Evolutionary conservation across 1,140 invertebrate species (phyloP), one percentile per base, ranked within the genome.

Genomic region (Cyrtorhinus lividipennis): DNA sequence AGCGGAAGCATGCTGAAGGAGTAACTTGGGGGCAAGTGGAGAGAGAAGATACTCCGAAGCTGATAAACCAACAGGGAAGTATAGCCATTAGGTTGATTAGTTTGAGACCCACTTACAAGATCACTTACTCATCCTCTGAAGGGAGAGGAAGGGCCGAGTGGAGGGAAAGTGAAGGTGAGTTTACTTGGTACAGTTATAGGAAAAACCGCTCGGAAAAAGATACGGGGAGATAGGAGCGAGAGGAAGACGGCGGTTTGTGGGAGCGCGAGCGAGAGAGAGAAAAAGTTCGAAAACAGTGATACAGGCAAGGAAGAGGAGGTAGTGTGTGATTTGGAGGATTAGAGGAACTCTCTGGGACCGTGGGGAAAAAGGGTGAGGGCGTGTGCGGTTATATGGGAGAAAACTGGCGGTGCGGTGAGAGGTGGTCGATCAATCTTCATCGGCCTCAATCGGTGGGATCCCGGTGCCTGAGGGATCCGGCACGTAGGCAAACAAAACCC

Each of bases 401-500:
- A 12, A 13, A 26, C 8, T 12, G 56, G 56, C 26, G 24, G 22
- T 8, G 24, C 23, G 24, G 58, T 23, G 58, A 10, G 26, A 27
- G 25, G 24, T 15, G 58, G 27, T 30, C 58, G 58, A 59, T 59
- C 58, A 59, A 59, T 59, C 58, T 59, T 59, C 58, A 59, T 59
- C 58, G 58, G 24, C 25, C 26, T 30, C 58, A 59, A 59, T 59
- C 58, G 58, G 1, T 30, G 58, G 27, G 58, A 59, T 59, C 58
- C 58, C 58, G 24, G 58, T 27, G 58, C 58, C 58, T 30, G 58
- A 53, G 58, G 58, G 58, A 59, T 59, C 58, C 24, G 58, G 58
- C 58, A 59, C 58, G 58, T 59, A 59, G 58, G 58, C 58, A 59
- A 59, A 59, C 58, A 59, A 59, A 30, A 30, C 58, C 26, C 58